A percentile compares a stretch with the other conserved stretches of the same genome.
phyloP scores from a whole-genome alignment of 2,888 invertebrate genomes.

The Drosophila mayaguana region DNA sequence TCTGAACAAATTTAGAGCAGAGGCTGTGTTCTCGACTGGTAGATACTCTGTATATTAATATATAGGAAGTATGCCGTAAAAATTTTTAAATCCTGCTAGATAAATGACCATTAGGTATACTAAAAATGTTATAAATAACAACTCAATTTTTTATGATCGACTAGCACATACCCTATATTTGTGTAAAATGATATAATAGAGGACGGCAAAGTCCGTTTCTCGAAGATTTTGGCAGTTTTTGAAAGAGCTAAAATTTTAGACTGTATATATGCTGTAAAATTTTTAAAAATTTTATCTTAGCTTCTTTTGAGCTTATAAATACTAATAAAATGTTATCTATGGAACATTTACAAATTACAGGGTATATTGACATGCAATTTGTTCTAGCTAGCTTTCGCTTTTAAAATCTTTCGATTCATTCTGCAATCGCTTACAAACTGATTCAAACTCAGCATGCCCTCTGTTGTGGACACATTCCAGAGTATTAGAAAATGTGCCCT shows the following conservation, averaged over 20 bases:
- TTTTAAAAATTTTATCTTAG: no score
- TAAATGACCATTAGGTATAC: no score
- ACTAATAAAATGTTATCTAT: no score
- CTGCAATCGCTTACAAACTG: background rate
- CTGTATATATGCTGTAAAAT: background rate
- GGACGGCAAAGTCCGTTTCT: background rate
- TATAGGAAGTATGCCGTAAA: background rate
- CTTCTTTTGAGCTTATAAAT: no score
- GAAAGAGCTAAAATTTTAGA: background rate
- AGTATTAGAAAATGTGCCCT: conserved; percentile 6
- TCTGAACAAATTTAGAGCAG: no score
- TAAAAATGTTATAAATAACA: no score
- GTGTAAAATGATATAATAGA: background rate
- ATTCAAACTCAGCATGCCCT: background rate
- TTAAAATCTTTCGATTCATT: no score
- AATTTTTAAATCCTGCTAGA: fast-evolving
- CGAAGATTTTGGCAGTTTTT: background rate
- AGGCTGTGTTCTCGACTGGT: no score
- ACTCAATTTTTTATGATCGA: background rate
- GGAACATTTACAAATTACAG: background rate
- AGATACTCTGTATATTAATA: background rate
- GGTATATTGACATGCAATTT: no score
- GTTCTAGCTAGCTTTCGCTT: no score
- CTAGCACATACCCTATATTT: background rate
- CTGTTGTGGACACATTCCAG: background rate